A percentile compares a stretch with the other conserved stretches of the same genome.
These are phyloP conservation scores for Coluber constrictor DNA, from an alignment of 2,797 vertebrate genomes.

Conservation along the genomic window DNA sequence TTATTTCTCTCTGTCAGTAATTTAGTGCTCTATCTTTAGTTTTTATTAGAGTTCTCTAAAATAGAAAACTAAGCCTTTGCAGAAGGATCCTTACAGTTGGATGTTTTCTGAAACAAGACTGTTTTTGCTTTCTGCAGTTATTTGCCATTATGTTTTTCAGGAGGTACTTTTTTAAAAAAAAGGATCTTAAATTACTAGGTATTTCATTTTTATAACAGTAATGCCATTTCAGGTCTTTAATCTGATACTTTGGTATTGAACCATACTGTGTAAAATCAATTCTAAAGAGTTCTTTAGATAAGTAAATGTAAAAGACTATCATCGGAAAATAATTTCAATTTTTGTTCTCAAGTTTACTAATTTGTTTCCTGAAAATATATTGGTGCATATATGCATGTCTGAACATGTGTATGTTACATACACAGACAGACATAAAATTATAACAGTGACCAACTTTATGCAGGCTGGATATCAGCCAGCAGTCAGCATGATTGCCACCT, in stretches of 20 bases:
- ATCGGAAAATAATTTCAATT: not conserved
- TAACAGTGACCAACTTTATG: not conserved
- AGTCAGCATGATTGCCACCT: not conserved
- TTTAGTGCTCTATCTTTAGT: not conserved
- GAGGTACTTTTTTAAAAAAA: not conserved
- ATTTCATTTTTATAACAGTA: not conserved
- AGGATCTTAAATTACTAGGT: not conserved
- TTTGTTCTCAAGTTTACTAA: not conserved
- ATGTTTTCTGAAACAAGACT: not conserved
- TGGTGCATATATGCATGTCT: not conserved
- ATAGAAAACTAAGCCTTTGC: not conserved
- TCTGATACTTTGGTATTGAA: not conserved
- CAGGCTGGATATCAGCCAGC: not conserved
- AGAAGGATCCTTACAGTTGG: not conserved
- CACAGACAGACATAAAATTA: not conserved
- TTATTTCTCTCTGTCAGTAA: not conserved
- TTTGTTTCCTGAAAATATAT: not conserved
- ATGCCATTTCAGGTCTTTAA: not conserved
- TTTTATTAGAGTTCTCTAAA: not conserved
- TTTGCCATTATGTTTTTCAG: not conserved
- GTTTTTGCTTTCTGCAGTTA: not conserved
- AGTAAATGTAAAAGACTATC: not conserved
- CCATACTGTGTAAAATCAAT: not conserved
- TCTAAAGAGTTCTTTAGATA: not conserved
- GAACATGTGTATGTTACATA: not conserved